These are phyloP conservation scores for Spea multiplicata DNA, from an alignment of 2,113 vertebrate genomes.

Conservation along the genomic window DNA sequence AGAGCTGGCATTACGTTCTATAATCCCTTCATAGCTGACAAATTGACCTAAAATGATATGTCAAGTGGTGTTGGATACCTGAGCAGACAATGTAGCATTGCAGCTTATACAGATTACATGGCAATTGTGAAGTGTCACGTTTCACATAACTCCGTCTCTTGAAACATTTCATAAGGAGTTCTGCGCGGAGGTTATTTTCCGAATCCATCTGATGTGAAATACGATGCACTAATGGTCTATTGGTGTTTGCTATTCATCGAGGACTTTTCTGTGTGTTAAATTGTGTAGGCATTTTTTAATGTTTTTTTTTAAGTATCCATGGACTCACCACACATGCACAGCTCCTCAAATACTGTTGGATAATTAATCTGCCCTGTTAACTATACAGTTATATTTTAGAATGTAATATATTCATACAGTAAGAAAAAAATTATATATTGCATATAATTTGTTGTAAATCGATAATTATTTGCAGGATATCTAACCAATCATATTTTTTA, in stretches of 20 bases:
- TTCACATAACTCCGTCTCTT: conserved; percentile 18
- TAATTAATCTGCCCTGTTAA: no score
- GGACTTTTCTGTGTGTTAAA: not conserved
- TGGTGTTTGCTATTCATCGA: not conserved
- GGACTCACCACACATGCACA: not conserved
- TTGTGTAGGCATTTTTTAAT: not conserved
- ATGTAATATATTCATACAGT: no score
- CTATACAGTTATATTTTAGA: no score
- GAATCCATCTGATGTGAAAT: not conserved
- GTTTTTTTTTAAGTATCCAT: not conserved
- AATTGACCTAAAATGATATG: conserved; percentile 47
- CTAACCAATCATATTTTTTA: no score
- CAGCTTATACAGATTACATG: conserved; percentile 20
- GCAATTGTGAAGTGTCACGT: conserved; percentile 19
- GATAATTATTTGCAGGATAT: no score
- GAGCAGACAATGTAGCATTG: conserved; percentile 22
- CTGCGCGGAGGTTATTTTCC: not conserved
- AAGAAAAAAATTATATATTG: no score
- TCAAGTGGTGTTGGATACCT: conserved; percentile 44
- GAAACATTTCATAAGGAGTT: not conserved
- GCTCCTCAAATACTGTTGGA: no score
- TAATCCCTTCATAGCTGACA: conserved; percentile 44
- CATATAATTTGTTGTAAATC: no score
- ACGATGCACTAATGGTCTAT: not conserved
- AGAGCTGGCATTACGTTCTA: conserved; percentile 34